These are phyloP conservation scores for Agrilus cyanescens DNA, from an alignment of 2,888 invertebrate species.

Conservation along the genomic window DNA sequence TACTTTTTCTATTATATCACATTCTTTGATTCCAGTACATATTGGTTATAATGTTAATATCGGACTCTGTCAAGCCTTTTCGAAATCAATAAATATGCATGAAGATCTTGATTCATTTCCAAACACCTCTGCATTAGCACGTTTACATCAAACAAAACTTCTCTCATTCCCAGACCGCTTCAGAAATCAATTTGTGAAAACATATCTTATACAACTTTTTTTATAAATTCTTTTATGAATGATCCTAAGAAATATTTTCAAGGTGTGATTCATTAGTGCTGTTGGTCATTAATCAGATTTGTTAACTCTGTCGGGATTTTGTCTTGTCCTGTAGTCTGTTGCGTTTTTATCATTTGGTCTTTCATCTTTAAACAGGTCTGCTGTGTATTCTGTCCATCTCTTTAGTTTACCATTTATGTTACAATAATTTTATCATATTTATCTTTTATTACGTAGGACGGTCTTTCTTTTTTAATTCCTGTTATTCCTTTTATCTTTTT, in stretches of 20 bases:
- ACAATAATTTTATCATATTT: slow-evolving; percentile 1
- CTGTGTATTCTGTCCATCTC: slow-evolving; percentile 1
- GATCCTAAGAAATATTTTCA: not conserved
- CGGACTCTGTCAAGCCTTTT: not conserved
- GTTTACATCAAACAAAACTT: not conserved
- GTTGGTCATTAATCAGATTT: not conserved
- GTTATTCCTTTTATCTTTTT: slow-evolving; percentile 2
- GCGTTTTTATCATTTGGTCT: not conserved
- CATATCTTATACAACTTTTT: not conserved
- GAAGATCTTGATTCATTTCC: not conserved
- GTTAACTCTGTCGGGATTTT: slow-evolving; percentile 1
- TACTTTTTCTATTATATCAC: too few relatives aligned
- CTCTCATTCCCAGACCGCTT: not conserved
- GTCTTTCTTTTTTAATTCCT: not conserved
- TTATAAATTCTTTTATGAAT: not conserved
- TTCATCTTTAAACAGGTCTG: slow-evolving; percentile 3
- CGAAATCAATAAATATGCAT: not conserved
- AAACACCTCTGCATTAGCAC: not conserved
- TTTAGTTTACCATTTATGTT: slow-evolving; percentile 1
- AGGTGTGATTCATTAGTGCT: slow-evolving; percentile 2
- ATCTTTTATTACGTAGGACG: slow-evolving; percentile 2
- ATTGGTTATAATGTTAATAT: not conserved
- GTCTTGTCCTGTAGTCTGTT: slow-evolving; percentile 1
- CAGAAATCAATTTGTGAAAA: slow-evolving; percentile 1
- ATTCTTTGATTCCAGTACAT: not conserved